A percentile compares a stretch with the other conserved stretches of the same genome.
phyloP scores from a whole-genome alignment of 2,888 invertebrate species.

The Uropetala carovei region DNA sequence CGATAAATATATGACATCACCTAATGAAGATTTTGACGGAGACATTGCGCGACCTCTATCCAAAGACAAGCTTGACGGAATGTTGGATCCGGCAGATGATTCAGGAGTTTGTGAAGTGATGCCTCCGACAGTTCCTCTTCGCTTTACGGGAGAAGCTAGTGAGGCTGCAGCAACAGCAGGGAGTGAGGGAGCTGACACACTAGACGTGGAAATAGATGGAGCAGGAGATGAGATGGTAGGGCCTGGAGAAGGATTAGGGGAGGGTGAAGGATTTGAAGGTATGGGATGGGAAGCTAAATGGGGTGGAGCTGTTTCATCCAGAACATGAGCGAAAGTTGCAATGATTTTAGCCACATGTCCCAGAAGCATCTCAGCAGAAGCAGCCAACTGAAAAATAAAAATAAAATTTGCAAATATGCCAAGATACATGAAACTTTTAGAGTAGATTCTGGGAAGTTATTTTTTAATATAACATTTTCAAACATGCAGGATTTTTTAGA shows the following conservation, averaged over 20 bases:
- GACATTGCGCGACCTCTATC: conserved; percentile 64
- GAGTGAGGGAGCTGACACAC: conserved; percentile 46
- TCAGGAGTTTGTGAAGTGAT: conserved; percentile 22
- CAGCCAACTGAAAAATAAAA: conserved; percentile 73
- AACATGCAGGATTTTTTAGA: too few species aligned
- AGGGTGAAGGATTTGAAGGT: conserved; percentile 31
- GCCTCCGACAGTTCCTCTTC: conserved; percentile 64
- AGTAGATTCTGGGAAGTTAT: too few species aligned
- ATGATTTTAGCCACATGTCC: conserved; percentile 83
- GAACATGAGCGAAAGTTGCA: conserved; percentile 85
- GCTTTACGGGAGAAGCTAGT: conserved; percentile 68
- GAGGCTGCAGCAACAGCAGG: conserved; percentile 66
- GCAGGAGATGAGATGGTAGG: conserved; percentile 5
- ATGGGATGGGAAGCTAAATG: conserved; percentile 77
- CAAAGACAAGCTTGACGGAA: conserved; percentile 40
- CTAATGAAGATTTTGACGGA: conserved; percentile 66
- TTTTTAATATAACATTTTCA: too few species aligned
- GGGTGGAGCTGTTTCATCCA: conserved; percentile 82
- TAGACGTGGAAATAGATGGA: conserved; percentile 42
- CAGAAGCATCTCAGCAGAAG: conserved; percentile 81
- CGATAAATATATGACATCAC: conserved; percentile 23
- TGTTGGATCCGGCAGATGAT: not conserved
- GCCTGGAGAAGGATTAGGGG: conserved; percentile 48
- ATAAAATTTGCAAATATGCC: too few species aligned
- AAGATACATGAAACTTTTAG: too few species aligned